Evolutionary conservation across 2,113 vertebrate genomes (phyloP).

Genomic region (Dendrocopos noguchii): DNA sequence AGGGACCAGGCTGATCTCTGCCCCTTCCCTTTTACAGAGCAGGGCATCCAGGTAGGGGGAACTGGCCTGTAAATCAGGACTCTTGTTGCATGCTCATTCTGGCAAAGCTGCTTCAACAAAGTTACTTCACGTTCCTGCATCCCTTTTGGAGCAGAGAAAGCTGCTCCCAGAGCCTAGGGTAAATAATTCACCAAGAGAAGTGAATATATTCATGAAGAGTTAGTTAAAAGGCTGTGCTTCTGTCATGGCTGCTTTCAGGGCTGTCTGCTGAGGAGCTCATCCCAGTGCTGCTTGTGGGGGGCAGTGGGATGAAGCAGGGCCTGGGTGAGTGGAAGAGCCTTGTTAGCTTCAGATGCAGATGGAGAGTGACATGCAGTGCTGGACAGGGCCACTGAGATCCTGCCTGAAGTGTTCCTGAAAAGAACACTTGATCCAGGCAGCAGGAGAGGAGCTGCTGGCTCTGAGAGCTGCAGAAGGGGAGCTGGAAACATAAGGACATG

Average conservation of each 20-base stretch:
- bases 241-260: constrained; percentile 35
- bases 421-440: constrained; percentile 5
- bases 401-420: constrained; percentile 23
- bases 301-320: constrained; percentile 26
- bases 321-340: not conserved
- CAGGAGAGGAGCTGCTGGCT: not conserved
- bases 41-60: not conserved
- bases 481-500: not conserved
- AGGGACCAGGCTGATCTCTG: not conserved
- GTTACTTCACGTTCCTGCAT: not conserved
- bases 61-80: constrained; percentile 18
- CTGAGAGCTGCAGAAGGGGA: not conserved
- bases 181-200: constrained; percentile 31
- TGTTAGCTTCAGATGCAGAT: not conserved
- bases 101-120: not conserved
- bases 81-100: constrained; percentile 5
- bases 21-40: not conserved
- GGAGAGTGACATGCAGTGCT: not conserved
- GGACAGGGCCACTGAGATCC: not conserved
- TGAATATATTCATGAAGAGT: constrained; percentile 50
- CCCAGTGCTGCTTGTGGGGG: constrained; percentile 6
- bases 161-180: constrained; percentile 18
- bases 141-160: constrained; percentile 1
- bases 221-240: constrained; percentile 34
- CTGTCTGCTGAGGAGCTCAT: constrained; percentile 23